Conservation (phyloP, 2,888 invertebrate species). For the Tenthredo livida region DNA sequence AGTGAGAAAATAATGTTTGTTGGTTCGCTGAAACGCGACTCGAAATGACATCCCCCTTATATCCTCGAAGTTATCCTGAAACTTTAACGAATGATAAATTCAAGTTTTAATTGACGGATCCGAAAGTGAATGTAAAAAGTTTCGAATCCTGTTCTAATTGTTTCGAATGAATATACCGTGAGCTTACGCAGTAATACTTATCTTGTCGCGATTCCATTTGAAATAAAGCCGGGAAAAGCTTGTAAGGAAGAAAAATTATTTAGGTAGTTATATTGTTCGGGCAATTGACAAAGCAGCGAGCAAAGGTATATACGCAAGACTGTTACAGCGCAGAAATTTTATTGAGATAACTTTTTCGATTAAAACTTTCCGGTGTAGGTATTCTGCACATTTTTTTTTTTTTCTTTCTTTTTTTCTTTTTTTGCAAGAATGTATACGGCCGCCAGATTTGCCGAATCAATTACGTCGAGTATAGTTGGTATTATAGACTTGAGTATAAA, state of each 20-base stretch:
- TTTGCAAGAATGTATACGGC: constrained; percentile 15
- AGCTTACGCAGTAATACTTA: neutral
- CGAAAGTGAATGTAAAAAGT: neutral
- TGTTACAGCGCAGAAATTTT: constrained; percentile 53
- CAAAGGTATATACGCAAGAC: neutral
- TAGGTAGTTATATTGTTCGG: neutral
- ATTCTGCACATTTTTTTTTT: neutral
- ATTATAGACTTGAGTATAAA: neutral
- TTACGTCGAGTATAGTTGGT: neutral
- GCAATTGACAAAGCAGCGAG: neutral
- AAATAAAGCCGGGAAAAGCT: neutral
- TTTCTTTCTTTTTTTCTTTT: too few relatives aligned
- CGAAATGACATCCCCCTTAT: neutral
- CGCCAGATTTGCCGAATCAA: neutral
- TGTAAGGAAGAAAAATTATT: neutral
- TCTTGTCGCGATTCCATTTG: neutral
- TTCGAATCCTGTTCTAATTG: neutral
- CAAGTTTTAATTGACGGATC: neutral
- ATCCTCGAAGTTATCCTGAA: neutral
- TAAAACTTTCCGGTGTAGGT: constrained; percentile 68
- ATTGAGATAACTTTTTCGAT: constrained; percentile 73
- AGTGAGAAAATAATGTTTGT: neutral
- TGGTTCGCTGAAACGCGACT: neutral
- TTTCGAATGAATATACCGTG: neutral
- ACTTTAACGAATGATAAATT: neutral